Conservation (phyloP, 2,113 vertebrate genomes). For the Stictonetta naevosa region DNA sequence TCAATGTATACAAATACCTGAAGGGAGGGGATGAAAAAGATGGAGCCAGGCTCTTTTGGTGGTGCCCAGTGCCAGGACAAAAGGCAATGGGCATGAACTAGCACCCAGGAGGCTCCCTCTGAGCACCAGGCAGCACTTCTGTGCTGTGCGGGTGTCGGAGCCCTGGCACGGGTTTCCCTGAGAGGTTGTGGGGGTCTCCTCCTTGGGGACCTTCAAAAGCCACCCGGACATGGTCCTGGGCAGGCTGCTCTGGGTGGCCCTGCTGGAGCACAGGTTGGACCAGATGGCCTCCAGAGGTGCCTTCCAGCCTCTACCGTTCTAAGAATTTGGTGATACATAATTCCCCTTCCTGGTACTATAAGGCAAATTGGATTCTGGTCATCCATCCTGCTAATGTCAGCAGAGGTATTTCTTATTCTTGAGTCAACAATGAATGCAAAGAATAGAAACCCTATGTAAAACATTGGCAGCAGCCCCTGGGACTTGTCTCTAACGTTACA, state of each 20-base stretch:
- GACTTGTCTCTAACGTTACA: not conserved
- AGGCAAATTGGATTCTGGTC: not conserved
- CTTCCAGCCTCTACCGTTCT: not conserved
- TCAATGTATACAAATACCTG: not conserved
- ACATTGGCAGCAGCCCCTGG: not conserved
- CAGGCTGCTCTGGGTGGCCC: not conserved
- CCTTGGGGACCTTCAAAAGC: not conserved
- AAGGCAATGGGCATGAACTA: not conserved
- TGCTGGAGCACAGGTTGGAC: not conserved
- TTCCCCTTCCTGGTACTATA: not conserved
- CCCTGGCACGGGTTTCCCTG: not conserved
- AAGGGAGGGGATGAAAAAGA: not conserved
- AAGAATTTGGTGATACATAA: not conserved
- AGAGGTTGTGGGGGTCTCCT: not conserved
- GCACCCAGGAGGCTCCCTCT: not conserved
- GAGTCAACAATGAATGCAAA: not conserved
- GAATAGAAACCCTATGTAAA: not conserved
- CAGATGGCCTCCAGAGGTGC: not conserved
- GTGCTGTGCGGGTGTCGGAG: fast-evolving
- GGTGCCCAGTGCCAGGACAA: not conserved
- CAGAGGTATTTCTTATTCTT: not conserved
- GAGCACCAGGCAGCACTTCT: not conserved
- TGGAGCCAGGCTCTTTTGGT: fast-evolving
- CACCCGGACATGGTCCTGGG: fast-evolving
- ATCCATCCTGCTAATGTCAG: not conserved